These are phyloP conservation scores for Oryzias sinensis DNA, from an alignment of 2,797 vertebrate species.

Conservation along the genomic window DNA sequence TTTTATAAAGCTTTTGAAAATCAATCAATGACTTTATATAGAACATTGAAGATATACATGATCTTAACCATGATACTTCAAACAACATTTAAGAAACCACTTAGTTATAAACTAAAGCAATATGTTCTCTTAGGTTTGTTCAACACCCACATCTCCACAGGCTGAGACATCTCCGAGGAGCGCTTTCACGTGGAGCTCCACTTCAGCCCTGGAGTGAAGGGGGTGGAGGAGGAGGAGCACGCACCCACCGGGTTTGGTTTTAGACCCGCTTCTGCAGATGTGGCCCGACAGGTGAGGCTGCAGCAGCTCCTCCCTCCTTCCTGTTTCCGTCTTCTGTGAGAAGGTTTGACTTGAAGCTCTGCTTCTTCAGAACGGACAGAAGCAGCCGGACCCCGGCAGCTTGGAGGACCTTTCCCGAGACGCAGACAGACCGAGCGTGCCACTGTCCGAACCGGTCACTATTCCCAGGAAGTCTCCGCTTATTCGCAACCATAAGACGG, in stretches of 20 bases:
- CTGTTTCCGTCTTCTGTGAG: neutral
- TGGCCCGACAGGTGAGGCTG: constrained; percentile 60
- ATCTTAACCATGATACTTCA: no score
- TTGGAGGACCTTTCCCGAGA: constrained; percentile 86
- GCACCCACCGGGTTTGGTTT: constrained; percentile 92
- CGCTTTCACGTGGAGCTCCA: constrained; percentile 97
- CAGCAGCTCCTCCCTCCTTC: neutral
- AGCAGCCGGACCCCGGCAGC: constrained; percentile 88
- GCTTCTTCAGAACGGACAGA: constrained; percentile 84
- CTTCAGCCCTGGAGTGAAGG: constrained; percentile 96
- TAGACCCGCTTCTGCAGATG: constrained; percentile 93
- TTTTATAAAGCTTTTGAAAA: no score
- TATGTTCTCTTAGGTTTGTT: no score
- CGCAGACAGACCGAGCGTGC: constrained; percentile 80
- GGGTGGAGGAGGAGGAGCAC: constrained; percentile 89
- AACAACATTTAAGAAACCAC: no score
- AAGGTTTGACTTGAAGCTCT: no score
- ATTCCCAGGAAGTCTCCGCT: constrained; percentile 87
- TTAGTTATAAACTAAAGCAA: no score
- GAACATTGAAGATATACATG: no score
- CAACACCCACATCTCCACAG: no score
- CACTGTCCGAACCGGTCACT: constrained; percentile 81
- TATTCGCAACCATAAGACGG: constrained; percentile 89
- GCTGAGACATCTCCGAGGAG: no score
- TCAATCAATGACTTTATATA: no score